These are phyloP conservation scores for Chionodraco myersi DNA, from an alignment of 2,113 vertebrate genomes.

Conservation along the genomic window DNA sequence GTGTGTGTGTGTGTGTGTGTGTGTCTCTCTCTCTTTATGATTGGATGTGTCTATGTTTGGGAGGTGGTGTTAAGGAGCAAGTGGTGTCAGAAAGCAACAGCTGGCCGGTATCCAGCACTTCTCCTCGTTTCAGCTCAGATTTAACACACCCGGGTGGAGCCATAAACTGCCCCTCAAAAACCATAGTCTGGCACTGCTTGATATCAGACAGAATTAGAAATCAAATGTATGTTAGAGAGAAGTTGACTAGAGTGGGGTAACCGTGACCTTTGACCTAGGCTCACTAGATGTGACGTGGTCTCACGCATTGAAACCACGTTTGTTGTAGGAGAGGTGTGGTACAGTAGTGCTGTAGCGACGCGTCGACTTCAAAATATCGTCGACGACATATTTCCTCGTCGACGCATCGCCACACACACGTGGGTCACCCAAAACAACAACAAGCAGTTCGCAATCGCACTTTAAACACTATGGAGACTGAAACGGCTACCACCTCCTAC, in stretches of 20 bases:
- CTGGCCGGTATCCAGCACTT: conserved; percentile 67
- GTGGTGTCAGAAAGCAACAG: conserved; percentile 69
- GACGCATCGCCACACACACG: too few species aligned
- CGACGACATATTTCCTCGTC: too few species aligned
- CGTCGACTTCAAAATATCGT: too few species aligned
- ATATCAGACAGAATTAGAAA: conserved; percentile 22
- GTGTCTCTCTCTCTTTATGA: conserved; percentile 34
- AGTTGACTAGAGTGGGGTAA: not conserved
- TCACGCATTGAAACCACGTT: too few species aligned
- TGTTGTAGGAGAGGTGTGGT: conserved; percentile 6
- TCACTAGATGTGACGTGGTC: not conserved
- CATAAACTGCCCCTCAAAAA: conserved; percentile 62
- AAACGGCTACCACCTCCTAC: too few species aligned
- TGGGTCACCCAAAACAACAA: too few species aligned
- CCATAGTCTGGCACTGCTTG: conserved; percentile 17
- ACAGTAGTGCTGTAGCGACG: not conserved
- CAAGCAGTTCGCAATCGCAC: too few species aligned
- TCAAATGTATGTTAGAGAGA: not conserved
- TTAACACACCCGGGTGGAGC: conserved; percentile 72
- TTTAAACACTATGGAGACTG: too few species aligned
- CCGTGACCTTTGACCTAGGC: not conserved
- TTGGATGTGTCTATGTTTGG: conserved; percentile 43
- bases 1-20: not conserved
- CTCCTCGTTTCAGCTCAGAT: conserved; percentile 77
- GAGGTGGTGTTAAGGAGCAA: conserved; percentile 47